Percentiles rank a stretch among this genome's conserved stretches.
Conservation (phyloP, 2,797 vertebrate species). For the Trematomus bernacchii region DNA sequence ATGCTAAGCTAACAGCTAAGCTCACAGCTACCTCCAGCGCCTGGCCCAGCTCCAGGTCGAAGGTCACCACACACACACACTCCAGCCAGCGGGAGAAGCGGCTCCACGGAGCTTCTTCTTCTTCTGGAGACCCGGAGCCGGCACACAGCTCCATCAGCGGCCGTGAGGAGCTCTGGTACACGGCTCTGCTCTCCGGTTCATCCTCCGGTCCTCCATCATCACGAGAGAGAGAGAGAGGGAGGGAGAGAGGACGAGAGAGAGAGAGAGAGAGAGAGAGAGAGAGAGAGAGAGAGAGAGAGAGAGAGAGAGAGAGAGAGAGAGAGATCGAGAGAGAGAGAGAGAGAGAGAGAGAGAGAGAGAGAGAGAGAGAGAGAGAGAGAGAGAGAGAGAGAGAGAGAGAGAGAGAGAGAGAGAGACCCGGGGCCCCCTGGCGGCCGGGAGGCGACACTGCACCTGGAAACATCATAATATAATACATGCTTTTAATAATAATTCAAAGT, state of each 20-base stretch:
- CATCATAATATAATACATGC: too few species aligned
- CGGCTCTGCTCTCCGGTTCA: constrained; percentile 1
- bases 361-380: background rate
- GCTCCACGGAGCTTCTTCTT: constrained; percentile 81
- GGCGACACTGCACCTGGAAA: too few species aligned
- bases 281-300: too few species aligned
- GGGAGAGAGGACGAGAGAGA: too few species aligned
- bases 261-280: too few species aligned
- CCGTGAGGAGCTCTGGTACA: constrained; percentile 23
- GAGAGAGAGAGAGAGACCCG: too few species aligned
- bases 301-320: too few species aligned
- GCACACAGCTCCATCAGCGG: constrained; percentile 79
- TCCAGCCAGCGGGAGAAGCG: constrained; percentile 94
- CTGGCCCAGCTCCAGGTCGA: constrained; percentile 96
- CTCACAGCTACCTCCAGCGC: constrained; percentile 90
- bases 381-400: background rate
- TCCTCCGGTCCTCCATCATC: constrained; percentile 40
- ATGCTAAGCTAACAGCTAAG: constrained; percentile 61
- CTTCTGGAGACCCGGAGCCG: constrained; percentile 57
- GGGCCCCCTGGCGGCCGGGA: too few species aligned
- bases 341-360: too few species aligned
- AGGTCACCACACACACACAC: constrained; percentile 94
- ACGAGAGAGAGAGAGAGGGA: background rate
- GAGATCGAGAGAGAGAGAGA: too few species aligned
- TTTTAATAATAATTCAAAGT: too few species aligned